Evolutionary conservation across 2,888 invertebrate species (phyloP), one percentile per base, ranked within the genome.

Genomic region (Frankliniella intonsa): DNA sequence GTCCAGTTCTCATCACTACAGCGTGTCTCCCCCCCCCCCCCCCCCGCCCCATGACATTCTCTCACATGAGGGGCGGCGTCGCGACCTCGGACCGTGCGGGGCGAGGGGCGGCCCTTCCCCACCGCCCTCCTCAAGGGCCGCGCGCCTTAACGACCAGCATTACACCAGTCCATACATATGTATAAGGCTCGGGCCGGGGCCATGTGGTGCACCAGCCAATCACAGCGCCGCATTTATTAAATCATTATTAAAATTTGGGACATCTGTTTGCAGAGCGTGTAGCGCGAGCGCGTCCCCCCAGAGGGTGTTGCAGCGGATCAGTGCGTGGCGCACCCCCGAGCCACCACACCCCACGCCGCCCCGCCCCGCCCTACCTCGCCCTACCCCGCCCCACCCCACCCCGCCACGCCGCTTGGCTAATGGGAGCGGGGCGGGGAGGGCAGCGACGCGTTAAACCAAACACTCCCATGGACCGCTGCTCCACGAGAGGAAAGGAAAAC

Each of bases 151-250:
- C 69, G 69, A 76, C 69, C 10, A 22, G 25, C 69, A 76, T 76
- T 76, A 76, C 69, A 76, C 69, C 69, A 25, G 69, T 25, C 22
- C 69, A 76, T 76, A n/a, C 69, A 76, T 76, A 76, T 76, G 25
- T 76, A 76, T 76, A 76, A 76, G 69, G 69, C 69, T 12, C 69
- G 11, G 22, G 11, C 22, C 22, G 11, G 25, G 22, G 25, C 69
- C 69, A 76, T 76, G 69, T 76, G 69, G 69, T 25, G 25, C 69
- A 76, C 69, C 69, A 76, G 69, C 69, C 69, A 76, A 76, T 76
- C 69, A 76, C 10, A 76, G 69, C 69, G 11, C 22, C 69, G 69
- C 69, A 76, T 76, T 76, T 76, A 76, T 76, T 76, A 76, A 76
- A 76, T 76, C 69, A 25, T 76, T 76, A 76, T 76, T 76, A 76